Evolutionary conservation across 2,888 invertebrate genomes (phyloP).

Genomic region (Litoditis marina): DNA sequence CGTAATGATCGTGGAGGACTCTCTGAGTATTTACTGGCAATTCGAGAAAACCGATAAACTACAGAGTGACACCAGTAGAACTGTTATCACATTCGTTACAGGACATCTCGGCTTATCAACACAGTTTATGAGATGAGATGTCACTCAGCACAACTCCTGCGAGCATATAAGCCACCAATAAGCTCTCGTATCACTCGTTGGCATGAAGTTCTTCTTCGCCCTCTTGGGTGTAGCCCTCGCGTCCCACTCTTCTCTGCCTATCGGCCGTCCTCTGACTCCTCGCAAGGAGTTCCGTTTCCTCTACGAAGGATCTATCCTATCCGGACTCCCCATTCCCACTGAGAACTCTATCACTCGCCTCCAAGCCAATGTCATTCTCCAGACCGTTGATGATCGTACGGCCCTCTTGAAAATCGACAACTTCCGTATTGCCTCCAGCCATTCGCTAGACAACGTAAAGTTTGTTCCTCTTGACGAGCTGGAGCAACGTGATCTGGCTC

Average conservation of each 20-base stretch:
- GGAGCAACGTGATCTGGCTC: constrained; percentile 35
- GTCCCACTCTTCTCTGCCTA: constrained; percentile 8
- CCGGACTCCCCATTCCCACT: constrained; percentile 32
- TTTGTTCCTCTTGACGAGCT: constrained; percentile 16
- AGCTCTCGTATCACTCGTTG: constrained; percentile 17
- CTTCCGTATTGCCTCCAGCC: constrained; percentile 15
- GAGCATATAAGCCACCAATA: constrained; percentile 29
- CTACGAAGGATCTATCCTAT: constrained; percentile 29
- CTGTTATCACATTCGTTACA: too few species aligned
- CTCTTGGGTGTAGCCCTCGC: constrained; percentile 17
- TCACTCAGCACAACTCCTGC: too few species aligned
- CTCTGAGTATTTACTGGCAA: too few species aligned
- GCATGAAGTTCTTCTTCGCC: constrained; percentile 19
- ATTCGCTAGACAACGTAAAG: constrained; percentile 20
- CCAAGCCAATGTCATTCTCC: constrained; percentile 13
- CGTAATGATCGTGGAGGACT: too few species aligned
- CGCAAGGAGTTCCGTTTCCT: constrained; percentile 32
- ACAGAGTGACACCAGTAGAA: too few species aligned
- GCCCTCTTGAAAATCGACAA: constrained; percentile 20
- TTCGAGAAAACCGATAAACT: too few species aligned
- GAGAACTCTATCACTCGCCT: constrained; percentile 17
- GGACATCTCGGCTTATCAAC: too few species aligned
- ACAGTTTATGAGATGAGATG: too few species aligned
- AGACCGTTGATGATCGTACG: not conserved
- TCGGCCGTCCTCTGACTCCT: constrained; percentile 23